Percentiles rank a stretch among this genome's conserved stretches.
phyloP scores from a whole-genome alignment of 2,113 vertebrate genomes.

The Anseranas semipalmata region DNA sequence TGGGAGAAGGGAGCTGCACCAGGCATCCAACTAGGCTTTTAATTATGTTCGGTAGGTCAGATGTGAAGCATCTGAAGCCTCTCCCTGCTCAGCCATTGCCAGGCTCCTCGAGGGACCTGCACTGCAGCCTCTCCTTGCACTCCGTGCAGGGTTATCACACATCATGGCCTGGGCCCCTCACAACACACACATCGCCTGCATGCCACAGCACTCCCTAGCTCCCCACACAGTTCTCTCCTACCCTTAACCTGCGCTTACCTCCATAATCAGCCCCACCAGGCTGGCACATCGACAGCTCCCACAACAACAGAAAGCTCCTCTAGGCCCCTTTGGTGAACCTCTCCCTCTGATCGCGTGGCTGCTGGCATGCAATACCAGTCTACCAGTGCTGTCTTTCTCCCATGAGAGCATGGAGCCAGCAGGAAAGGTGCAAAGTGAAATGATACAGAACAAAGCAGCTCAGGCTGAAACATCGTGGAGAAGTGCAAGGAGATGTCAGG shows the following conservation, averaged over 20 bases:
- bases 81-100: background rate
- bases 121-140: accelerated
- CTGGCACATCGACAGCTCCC: accelerated
- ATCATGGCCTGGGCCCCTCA: background rate
- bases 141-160: accelerated
- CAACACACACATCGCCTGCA: background rate
- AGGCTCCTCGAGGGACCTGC: accelerated
- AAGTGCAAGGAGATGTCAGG: accelerated
- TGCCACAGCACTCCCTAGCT: background rate
- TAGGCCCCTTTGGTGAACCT: background rate
- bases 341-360: background rate
- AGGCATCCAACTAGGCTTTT: background rate
- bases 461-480: background rate
- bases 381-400: accelerated
- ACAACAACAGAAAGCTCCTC: background rate
- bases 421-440: background rate
- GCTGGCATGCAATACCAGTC: background rate
- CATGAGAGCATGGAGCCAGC: background rate
- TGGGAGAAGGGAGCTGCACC: background rate
- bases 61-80: background rate
- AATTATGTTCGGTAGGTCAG: background rate
- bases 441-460: background rate
- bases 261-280: too few relatives aligned
- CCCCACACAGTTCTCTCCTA: accelerated
- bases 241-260: too few relatives aligned